Conservation (phyloP, 2,113 vertebrate species). For the Urocolius indicus region DNA sequence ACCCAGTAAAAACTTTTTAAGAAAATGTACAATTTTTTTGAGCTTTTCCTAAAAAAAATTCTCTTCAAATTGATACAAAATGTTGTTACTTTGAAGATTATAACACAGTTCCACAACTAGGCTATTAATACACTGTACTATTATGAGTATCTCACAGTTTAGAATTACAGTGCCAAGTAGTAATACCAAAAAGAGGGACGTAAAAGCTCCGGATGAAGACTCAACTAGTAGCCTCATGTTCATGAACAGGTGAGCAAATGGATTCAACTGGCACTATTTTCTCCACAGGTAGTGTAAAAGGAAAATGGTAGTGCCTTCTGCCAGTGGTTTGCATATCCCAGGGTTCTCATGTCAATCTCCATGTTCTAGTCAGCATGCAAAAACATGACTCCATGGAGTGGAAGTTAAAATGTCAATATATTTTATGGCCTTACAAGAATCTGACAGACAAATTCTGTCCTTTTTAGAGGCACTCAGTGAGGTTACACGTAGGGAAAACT, state of each 20-base stretch:
- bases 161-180: neutral
- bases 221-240: neutral
- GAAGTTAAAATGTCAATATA: conserved; percentile 22
- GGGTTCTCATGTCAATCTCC: neutral
- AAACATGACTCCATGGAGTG: neutral
- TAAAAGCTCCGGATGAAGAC: neutral
- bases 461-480: neutral
- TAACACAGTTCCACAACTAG: neutral
- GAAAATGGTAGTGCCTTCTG: neutral
- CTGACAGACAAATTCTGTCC: neutral
- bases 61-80: neutral
- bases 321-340: neutral
- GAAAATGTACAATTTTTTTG: neutral
- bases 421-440: neutral
- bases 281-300: neutral
- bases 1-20: neutral
- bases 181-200: neutral
- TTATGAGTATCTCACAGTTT: neutral
- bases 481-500: neutral
- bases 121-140: neutral
- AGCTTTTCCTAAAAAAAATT: neutral
- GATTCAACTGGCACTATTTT: neutral
- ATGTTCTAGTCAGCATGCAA: neutral
- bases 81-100: neutral
- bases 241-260: neutral